These are phyloP conservation scores for Drosophila nasuta DNA, from an alignment of 1,140 invertebrate genomes.

Conservation along the genomic window DNA sequence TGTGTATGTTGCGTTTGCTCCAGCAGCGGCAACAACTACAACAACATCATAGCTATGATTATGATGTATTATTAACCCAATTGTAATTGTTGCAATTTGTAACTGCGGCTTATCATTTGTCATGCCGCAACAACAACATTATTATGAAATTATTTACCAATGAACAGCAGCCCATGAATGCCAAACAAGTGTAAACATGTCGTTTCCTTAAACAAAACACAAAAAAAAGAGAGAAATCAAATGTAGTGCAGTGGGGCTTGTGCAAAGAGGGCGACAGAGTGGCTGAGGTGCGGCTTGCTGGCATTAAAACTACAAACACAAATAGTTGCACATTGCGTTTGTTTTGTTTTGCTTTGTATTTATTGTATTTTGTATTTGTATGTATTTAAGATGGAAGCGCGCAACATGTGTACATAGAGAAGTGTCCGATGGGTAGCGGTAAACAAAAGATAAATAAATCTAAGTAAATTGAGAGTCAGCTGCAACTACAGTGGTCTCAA, in stretches of 20 bases:
- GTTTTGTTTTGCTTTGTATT: conserved; percentile 19
- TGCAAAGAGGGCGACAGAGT: not conserved
- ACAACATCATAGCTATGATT: conserved; percentile 3
- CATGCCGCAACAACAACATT: conserved; percentile 80
- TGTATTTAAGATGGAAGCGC: conserved; percentile 42
- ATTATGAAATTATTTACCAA: conserved; percentile 84
- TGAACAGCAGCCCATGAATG: conserved; percentile 79
- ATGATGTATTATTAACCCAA: conserved; percentile 76
- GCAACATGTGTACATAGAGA: conserved; percentile 39
- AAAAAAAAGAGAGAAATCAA: conserved; percentile 10
- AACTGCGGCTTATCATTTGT: conserved; percentile 70
- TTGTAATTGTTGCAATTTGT: conserved; percentile 78
- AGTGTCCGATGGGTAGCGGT: conserved; percentile 49
- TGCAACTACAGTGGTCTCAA: not conserved
- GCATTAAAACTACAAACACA: conserved; percentile 73
- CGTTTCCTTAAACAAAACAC: conserved; percentile 29
- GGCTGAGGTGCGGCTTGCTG: conserved; percentile 13
- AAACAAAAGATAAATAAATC: conserved; percentile 53
- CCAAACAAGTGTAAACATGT: conserved; percentile 70
- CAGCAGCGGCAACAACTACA: conserved; percentile 5
- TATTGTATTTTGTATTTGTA: conserved; percentile 28
- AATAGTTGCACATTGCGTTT: conserved; percentile 76
- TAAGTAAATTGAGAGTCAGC: conserved; percentile 9
- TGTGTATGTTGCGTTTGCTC: conserved; percentile 12
- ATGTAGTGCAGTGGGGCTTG: conserved; percentile 12